Evolutionary conservation across 2,888 invertebrate species (phyloP).

Genomic region (Trypoxylon attenuatum): DNA sequence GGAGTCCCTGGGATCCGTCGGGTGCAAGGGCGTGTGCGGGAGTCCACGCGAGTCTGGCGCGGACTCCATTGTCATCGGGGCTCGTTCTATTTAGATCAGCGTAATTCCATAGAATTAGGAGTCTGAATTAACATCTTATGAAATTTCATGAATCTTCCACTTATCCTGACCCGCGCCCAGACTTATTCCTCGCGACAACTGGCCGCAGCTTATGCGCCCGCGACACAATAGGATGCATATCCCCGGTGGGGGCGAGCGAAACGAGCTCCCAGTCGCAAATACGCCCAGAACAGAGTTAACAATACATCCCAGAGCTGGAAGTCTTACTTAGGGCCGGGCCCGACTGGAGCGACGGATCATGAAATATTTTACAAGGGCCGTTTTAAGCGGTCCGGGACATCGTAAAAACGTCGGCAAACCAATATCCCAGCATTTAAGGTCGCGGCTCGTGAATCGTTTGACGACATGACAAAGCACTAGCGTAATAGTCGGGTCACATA

Average conservation of each 20-base stretch:
- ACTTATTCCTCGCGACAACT: neutral
- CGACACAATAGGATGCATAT: neutral
- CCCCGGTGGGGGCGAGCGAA: neutral
- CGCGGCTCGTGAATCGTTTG: conserved; percentile 34
- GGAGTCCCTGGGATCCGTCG: conserved; percentile 2
- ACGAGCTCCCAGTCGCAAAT: neutral
- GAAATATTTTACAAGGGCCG: conserved; percentile 31
- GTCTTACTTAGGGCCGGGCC: neutral
- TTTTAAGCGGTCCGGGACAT: conserved; percentile 14
- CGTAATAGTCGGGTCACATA: conserved; percentile 16
- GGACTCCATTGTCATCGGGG: conserved; percentile 4
- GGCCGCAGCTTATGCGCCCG: neutral
- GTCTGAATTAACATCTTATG: conserved; percentile 2
- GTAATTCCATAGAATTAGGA: conserved; percentile 7
- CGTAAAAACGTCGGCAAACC: conserved; percentile 42
- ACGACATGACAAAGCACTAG: conserved; percentile 28
- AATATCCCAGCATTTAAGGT: conserved; percentile 34
- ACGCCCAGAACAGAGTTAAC: neutral
- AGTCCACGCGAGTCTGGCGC: neutral
- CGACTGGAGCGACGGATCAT: conserved; percentile 15
- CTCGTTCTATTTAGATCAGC: conserved; percentile 4
- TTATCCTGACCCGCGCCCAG: neutral
- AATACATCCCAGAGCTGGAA: neutral
- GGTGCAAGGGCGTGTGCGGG: no score
- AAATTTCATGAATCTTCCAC: conserved; percentile 27